phyloP scores from a whole-genome alignment of 2,113 vertebrate species.

The Myotis yumanensis region DNA sequence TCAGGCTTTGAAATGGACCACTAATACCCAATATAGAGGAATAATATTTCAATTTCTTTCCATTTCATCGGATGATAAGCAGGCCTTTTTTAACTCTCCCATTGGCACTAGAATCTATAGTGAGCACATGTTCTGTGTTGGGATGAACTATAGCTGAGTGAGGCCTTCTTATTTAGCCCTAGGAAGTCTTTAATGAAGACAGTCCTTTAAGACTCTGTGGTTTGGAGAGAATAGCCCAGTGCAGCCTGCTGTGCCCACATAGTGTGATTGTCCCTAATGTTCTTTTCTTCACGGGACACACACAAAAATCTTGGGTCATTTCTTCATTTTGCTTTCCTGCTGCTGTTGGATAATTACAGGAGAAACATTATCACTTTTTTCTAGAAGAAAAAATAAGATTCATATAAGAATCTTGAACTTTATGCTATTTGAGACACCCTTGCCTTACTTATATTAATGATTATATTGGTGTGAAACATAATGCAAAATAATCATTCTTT shows the following conservation, averaged over 20 bases:
- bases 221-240: not conserved
- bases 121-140: not conserved
- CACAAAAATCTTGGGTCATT: not conserved
- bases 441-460: not conserved
- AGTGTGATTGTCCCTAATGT: rapidly evolving
- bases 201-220: not conserved
- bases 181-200: not conserved
- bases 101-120: not conserved
- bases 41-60: not conserved
- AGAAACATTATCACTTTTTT: not conserved
- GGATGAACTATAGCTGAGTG: not conserved
- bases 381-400: not conserved
- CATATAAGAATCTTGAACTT: not conserved
- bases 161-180: not conserved
- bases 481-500: not conserved
- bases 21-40: not conserved
- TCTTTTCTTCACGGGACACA: not conserved
- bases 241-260: not conserved
- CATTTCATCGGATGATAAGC: not conserved
- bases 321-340: not conserved
- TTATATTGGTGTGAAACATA: not conserved
- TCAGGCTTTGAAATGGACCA: not conserved
- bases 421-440: not conserved
- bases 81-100: not conserved
- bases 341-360: not conserved